Percentiles rank a stretch among this genome's conserved stretches.
These are phyloP conservation scores for Seriola aureovittata DNA, from an alignment of 2,113 vertebrate genomes.

Conservation along the genomic window DNA sequence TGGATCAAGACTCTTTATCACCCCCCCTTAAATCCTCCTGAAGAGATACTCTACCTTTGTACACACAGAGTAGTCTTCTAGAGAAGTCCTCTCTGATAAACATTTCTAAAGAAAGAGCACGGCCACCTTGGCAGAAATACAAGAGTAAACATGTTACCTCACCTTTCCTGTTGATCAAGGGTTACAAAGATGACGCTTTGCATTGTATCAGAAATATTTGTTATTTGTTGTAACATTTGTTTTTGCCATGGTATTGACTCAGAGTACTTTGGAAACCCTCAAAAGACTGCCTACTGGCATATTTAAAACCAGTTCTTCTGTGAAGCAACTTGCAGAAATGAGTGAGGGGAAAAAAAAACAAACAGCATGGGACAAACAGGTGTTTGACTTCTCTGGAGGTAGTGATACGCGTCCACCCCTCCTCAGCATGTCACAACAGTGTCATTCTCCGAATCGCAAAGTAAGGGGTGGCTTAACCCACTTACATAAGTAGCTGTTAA, in stretches of 20 bases:
- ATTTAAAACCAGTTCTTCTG: no score
- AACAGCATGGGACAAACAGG: no score
- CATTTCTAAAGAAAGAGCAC: not conserved
- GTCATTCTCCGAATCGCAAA: constrained; percentile 16
- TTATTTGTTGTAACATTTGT: no score
- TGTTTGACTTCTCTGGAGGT: not conserved
- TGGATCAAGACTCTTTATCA: no score
- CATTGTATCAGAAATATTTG: not conserved
- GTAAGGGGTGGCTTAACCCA: constrained; percentile 3
- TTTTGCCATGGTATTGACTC: not conserved
- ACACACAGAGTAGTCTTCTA: no score
- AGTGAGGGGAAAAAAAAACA: not conserved
- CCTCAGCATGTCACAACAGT: not conserved
- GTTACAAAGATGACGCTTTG: not conserved
- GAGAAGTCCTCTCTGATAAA: not conserved
- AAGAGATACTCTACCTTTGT: no score
- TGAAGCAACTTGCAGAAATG: not conserved
- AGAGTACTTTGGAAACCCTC: no score
- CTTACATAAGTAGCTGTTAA: constrained; percentile 37
- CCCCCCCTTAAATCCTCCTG: no score
- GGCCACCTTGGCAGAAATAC: not conserved
- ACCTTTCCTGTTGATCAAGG: not conserved
- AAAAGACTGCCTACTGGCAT: no score
- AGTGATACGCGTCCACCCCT: not conserved
- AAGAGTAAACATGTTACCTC: not conserved